Evolutionary conservation across 2,888 invertebrate genomes (phyloP), one percentile per base, ranked within the genome.

Genomic region (Netelia inedita): DNA sequence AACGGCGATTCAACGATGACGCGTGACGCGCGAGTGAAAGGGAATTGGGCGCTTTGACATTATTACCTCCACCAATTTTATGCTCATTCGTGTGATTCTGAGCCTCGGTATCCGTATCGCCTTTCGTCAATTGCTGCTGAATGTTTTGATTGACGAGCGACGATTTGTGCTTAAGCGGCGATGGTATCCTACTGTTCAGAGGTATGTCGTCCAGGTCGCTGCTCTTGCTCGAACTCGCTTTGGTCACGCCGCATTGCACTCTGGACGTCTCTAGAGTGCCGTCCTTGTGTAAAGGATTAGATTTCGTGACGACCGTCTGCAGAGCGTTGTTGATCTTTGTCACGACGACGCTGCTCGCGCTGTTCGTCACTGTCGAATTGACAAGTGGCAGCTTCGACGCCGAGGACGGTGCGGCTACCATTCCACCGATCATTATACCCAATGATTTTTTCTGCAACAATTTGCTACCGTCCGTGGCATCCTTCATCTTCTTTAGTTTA

Each of bases 401-500:
- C 43, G 92, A 90, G 53, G 92, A 90, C 63, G 91, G 89, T 84
- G 88, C 87, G 0, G 19, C 57, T 19, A 16, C n/a, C 14, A 59
- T 19, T 9, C 80, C 61, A 1, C 91, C 91, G 82, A 93, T 92
- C 79, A 94, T 91, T 93, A 93, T 91, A 82, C 89, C 93, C 69
- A 93, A 80, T 5, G 93, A 91, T 82, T 93, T 94, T 86, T 94
- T 94, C 85, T 93, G 94, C 85, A 94, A 81, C 23, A 93, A 83
- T 75, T 93, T 94, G 86, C 91, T 92, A 19, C 93, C 92, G 53
- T 94, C 93, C 21, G 91, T 90, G 21, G 89, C 88, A 1, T 93
- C 95, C 90, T 95, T 95, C 86, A 94, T 94, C 89, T 95, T 96
- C 91, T 95, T 96, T 71, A 94, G 93, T 88, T 94, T 95, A 8